Evolutionary conservation across 2,888 invertebrate species (phyloP).

Genomic region (Eledona agricola): DNA sequence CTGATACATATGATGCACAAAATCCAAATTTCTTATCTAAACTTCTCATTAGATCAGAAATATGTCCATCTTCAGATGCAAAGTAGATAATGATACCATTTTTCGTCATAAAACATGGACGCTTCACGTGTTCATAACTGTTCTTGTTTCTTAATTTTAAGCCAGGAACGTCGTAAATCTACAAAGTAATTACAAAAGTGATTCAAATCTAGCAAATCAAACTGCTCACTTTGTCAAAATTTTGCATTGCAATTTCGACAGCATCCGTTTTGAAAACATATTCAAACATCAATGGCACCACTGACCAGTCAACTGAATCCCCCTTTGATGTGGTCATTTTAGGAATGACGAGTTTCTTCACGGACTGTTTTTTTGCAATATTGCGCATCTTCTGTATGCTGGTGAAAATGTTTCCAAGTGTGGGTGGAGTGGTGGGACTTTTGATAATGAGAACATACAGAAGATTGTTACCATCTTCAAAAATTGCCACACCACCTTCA

Average conservation of each 20-base stretch:
- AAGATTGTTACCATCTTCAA: slow-evolving; percentile 3
- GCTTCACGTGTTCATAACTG: slow-evolving; percentile 3
- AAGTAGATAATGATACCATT: slow-evolving; percentile 14
- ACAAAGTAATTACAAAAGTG: slow-evolving; percentile 1
- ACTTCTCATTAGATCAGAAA: slow-evolving; percentile 5
- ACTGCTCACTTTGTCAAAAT: slow-evolving; percentile 5
- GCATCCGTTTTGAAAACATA: not conserved
- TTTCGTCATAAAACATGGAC: slow-evolving; percentile 6
- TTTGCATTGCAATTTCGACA: not conserved
- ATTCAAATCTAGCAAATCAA: slow-evolving; percentile 2
- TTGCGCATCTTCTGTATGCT: slow-evolving; percentile 9
- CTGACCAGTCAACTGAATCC: not conserved
- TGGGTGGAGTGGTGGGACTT: not conserved
- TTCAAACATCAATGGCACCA: slow-evolving; percentile 14
- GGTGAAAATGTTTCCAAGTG: slow-evolving; percentile 1
- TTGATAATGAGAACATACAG: slow-evolving; percentile 3
- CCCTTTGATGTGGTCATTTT: not conserved
- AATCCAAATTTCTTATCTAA: slow-evolving; percentile 3
- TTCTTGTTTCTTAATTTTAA: not conserved
- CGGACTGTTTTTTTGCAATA: not conserved
- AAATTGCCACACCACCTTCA: slow-evolving; percentile 4
- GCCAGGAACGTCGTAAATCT: not conserved
- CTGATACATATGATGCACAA: not conserved
- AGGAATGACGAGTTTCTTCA: slow-evolving; percentile 7
- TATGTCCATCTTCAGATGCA: slow-evolving; percentile 5